Percentiles rank a stretch among this genome's conserved stretches.
phyloP scores from a whole-genome alignment of 2,888 invertebrate genomes.

The Cheiracanthium punctorium region DNA sequence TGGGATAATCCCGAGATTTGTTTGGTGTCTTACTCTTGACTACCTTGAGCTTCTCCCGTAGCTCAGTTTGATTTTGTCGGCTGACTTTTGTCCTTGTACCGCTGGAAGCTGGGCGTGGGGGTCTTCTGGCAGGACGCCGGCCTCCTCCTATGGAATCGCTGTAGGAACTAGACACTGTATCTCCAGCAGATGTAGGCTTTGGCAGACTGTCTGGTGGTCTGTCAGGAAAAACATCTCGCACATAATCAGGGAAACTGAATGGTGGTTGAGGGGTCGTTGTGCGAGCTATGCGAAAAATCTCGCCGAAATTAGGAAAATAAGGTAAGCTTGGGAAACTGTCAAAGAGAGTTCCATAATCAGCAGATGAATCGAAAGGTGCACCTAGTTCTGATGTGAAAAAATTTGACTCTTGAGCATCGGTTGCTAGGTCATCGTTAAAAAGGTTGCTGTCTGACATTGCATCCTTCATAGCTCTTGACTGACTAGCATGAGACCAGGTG shows the following conservation, averaged over 20 bases:
- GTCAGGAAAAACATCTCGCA: slow-evolving; percentile 50
- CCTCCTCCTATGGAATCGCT: slow-evolving; percentile 24
- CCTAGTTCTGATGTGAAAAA: slow-evolving; percentile 43
- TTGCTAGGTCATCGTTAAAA: slow-evolving; percentile 9
- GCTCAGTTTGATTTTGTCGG: slow-evolving; percentile 34
- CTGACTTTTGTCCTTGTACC: slow-evolving; percentile 51
- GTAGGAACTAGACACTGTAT: neutral
- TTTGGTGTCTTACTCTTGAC: slow-evolving; percentile 28
- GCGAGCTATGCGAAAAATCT: slow-evolving; percentile 54
- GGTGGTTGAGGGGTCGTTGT: slow-evolving; percentile 60
- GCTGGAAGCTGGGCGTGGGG: slow-evolving; percentile 57
- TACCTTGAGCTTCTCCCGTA: slow-evolving; percentile 33
- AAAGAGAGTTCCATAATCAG: slow-evolving; percentile 43
- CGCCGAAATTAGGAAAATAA: slow-evolving; percentile 64
- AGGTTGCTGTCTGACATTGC: neutral
- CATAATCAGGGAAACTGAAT: slow-evolving; percentile 52
- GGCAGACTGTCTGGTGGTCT: slow-evolving; percentile 8
- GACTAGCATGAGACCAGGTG: neutral
- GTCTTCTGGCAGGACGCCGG: slow-evolving; percentile 31
- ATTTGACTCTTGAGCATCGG: slow-evolving; percentile 48
- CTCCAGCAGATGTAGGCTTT: slow-evolving; percentile 8
- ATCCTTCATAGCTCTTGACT: neutral
- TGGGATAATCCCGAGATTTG: slow-evolving; percentile 63
- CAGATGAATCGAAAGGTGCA: slow-evolving; percentile 25
- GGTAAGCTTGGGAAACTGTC: slow-evolving; percentile 54